A percentile compares a stretch with the other conserved stretches of the same genome.
phyloP scores from a whole-genome alignment of 1,140 invertebrate genomes.

The Phenacoccus solenopsis region DNA sequence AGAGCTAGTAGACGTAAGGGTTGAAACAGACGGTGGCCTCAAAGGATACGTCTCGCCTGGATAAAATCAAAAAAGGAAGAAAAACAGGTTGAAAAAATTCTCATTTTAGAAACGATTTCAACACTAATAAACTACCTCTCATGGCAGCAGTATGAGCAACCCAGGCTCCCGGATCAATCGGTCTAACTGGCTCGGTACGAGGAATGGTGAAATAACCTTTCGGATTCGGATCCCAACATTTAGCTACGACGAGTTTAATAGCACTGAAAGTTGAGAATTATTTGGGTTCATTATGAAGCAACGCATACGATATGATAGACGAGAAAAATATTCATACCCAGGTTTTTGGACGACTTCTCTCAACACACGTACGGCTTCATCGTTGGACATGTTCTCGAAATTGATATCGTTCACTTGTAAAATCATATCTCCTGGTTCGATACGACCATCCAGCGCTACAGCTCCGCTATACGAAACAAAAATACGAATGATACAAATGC shows the following conservation, averaged over 20 bases:
- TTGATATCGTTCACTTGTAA: slow-evolving; percentile 94
- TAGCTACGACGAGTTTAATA: slow-evolving; percentile 86
- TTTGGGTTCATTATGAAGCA: slow-evolving; percentile 32
- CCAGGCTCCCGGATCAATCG: slow-evolving; percentile 98
- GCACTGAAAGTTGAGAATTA: slow-evolving; percentile 41
- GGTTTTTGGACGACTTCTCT: slow-evolving; percentile 95
- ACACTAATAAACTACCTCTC: slow-evolving; percentile 42
- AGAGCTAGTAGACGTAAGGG: slow-evolving; percentile 62
- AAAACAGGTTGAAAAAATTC: too few relatives aligned
- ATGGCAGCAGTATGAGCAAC: slow-evolving; percentile 85
- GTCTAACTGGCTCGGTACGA: slow-evolving; percentile 86
- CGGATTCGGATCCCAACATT: slow-evolving; percentile 97
- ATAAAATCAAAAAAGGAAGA: slow-evolving; percentile 16
- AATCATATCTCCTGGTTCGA: slow-evolving; percentile 96
- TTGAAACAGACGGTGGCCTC: slow-evolving; percentile 61
- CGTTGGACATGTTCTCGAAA: slow-evolving; percentile 98
- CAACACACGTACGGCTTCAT: slow-evolving; percentile 88
- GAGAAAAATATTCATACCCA: slow-evolving; percentile 43
- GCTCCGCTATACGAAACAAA: slow-evolving; percentile 57
- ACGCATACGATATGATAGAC: slow-evolving; percentile 35
- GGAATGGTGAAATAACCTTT: slow-evolving; percentile 95
- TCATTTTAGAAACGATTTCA: not conserved
- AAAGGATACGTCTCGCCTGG: slow-evolving; percentile 33
- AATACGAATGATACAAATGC: not conserved
- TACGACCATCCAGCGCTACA: slow-evolving; percentile 82